Evolutionary conservation across 1,140 invertebrate genomes (phyloP), one percentile per base, ranked within the genome.

Genomic region (Atta colombica): DNA sequence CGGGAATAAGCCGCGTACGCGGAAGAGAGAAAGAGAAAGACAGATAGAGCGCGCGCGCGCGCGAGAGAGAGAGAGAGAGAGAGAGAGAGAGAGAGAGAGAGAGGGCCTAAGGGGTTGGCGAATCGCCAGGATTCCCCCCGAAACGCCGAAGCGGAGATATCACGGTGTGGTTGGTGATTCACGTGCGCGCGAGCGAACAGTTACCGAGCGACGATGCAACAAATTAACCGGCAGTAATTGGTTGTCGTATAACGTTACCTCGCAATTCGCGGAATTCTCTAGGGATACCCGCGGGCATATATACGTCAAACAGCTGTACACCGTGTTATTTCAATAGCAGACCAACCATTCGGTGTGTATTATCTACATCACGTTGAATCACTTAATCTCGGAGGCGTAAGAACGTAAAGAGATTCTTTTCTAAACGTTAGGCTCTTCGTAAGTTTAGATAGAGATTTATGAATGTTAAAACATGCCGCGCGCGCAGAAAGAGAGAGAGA

Each of bases 161-260:
- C 84, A 78, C 84, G 84, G 75, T 61, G 80, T 61, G 61, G 49
- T 21, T 69, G 58, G 69, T 84, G 80, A 84, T 84, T 78, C 82
- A 58, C 75, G 82, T 78, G 82, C 72, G 82, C 74, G 82, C 74
- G 58, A 78, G 82, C 49, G 72, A 75, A 31, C 74, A 66, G 71
- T 85, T 85, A 85, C 82, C 63, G 80, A 77, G 80, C 86, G 89
- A 89, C 63, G 77, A 74, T 90, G 88, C 89, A 88, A 87, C 66
- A 82, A 88, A 87, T 80, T 77, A 80, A 77, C 80, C 80, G 80
- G 69, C 80, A 84, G 69, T 84, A 84, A 84, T 84, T 84, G 80
- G 80, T 75, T 75, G 80, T 84, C 80, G 55, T 84, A 61, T 84
- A 84, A 84, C 80, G 80, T 75, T 74, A 74, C 69, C 80, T 74